Conservation (phyloP, 2,888 invertebrate genomes). For the Rotaria socialis region DNA sequence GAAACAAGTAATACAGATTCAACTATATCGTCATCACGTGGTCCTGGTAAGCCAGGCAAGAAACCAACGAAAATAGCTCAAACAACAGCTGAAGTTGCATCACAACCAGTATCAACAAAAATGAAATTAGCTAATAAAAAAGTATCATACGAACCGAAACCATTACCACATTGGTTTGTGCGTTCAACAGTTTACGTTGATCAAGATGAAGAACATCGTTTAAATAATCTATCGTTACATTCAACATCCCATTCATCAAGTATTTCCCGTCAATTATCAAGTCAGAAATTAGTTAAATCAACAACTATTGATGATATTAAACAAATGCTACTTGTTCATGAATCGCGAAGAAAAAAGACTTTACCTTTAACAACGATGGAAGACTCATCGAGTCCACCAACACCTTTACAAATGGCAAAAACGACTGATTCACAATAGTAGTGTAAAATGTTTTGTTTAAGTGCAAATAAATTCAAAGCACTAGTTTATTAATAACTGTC, state of each 20-base stretch:
- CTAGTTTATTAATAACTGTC: neutral
- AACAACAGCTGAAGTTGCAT: neutral
- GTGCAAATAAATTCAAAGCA: neutral
- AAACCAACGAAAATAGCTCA: neutral
- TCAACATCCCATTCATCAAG: neutral
- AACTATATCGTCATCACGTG: neutral
- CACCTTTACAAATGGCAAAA: neutral
- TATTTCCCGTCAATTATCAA: neutral
- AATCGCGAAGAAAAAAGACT: neutral
- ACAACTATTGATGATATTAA: slow-evolving; percentile 4
- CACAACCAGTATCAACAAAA: neutral
- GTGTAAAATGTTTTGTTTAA: slow-evolving; percentile 1
- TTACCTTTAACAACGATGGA: neutral
- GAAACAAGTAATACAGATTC: slow-evolving; percentile 27
- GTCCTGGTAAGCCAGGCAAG: neutral
- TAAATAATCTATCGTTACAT: neutral
- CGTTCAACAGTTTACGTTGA: slow-evolving; percentile 3
- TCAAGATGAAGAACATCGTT: slow-evolving; percentile 20
- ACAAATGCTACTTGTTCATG: slow-evolving; percentile 22
- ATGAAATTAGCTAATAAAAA: slow-evolving; percentile 19
- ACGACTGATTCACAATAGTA: slow-evolving; percentile 9
- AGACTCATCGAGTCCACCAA: slow-evolving; percentile 6
- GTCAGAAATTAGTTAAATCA: neutral
- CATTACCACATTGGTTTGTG: slow-evolving; percentile 11
- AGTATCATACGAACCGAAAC: slow-evolving; percentile 15